Evolutionary conservation across 1,140 invertebrate species (phyloP), one percentile per base, ranked within the genome.

Genomic region (Goniozus legneri): DNA sequence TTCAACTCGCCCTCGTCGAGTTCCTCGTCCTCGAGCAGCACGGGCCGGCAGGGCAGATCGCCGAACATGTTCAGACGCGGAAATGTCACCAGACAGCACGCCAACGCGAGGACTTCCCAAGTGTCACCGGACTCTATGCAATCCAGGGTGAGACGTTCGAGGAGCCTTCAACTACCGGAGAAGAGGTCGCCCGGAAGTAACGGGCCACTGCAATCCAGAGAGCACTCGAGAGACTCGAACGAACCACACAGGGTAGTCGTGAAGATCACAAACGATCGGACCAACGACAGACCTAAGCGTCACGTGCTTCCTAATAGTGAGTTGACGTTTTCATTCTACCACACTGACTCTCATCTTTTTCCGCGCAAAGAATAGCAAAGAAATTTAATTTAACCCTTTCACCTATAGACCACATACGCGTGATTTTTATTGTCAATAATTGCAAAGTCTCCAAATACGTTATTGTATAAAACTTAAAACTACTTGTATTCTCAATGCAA

Each of bases 91-190:
- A 58, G 69, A 21, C 65, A 65, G 42, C 65, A 70, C 46, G 67
- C 70, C 50, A 65, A 62, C 44, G 58, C 64, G 7, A 61, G 70
- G 40, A 69, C 67, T 41, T 54, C 64, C 24, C 52, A 68, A 1
- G 60, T 56, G 8, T 70, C 70, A 10, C 71, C 71, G 3, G 78
- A 79, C 47, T 65, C 75, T 10, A 52, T 71, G 21, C 63, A 76
- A 31, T 68, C 70, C 3, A 56, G 74, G 34, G 78, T 81, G n/a
- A 53, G 79, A 52, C 61, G 79, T 13, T 81, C 80, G 1, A 64
- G 78, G 14, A 80, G 79, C 57, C 66, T 82, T 22, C 80, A 82
- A 54, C 61, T 82, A 12, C 80, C 80, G 0, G 80, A 81, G 52
- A 77, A 77, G 47, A 76, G 73, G 36, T 75, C 75, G 1, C 75